Conservation (phyloP, 53 echinoderm and acorn worm genomes). For the Paelopatides confundens region DNA sequence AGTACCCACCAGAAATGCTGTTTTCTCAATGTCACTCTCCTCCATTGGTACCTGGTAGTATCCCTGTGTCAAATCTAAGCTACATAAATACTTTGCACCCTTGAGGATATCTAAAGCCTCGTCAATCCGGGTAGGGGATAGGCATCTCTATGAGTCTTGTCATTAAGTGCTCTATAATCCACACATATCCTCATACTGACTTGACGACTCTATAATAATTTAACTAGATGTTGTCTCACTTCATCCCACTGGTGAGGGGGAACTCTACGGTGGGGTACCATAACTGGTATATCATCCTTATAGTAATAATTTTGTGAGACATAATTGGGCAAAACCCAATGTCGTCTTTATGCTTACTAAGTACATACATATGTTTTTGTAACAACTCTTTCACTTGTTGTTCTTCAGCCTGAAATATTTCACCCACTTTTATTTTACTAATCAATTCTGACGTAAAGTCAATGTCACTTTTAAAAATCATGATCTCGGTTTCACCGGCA, state of each 20-base stretch:
- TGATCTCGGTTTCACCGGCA: neutral
- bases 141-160: slow-evolving; percentile 50
- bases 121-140: slow-evolving; percentile 58
- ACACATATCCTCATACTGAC: slow-evolving; percentile 55
- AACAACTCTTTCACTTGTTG: no score
- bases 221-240: slow-evolving; percentile 16
- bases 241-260: slow-evolving; percentile 58
- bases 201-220: neutral
- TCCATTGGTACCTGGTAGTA: slow-evolving; percentile 63
- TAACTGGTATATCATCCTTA: neutral
- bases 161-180: slow-evolving; percentile 49
- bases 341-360: slow-evolving; percentile 45
- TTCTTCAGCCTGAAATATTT: no score
- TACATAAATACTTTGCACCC: slow-evolving; percentile 52
- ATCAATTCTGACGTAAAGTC: no score
- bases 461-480: no score
- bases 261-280: slow-evolving; percentile 57
- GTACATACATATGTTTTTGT: neutral
- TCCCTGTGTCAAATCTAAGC: slow-evolving; percentile 67
- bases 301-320: slow-evolving; percentile 44
- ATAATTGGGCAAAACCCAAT: slow-evolving; percentile 51
- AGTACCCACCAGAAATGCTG: slow-evolving; percentile 75
- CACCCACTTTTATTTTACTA: no score
- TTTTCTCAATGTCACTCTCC: slow-evolving; percentile 68
- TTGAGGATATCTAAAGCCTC: slow-evolving; percentile 63